Conservation (phyloP, 2,888 invertebrate species). For the Callyntrura guangdongensis region DNA sequence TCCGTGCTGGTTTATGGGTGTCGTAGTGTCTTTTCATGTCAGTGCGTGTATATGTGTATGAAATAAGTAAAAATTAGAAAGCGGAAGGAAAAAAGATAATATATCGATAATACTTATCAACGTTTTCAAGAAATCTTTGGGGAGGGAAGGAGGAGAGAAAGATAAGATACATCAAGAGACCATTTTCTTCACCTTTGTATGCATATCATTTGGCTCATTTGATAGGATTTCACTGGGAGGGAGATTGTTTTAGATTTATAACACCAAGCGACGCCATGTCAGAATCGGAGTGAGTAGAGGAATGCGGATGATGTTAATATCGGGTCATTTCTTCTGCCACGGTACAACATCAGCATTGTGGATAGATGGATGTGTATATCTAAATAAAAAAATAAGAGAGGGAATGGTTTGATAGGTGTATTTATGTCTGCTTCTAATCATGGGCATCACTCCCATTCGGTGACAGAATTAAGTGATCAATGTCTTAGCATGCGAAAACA, state of each 20-base stretch:
- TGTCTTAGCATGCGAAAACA: background rate
- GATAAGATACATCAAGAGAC: background rate
- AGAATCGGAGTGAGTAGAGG: background rate
- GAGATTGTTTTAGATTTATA: conserved; percentile 51
- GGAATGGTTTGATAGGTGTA: background rate
- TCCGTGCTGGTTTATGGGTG: background rate
- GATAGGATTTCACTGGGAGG: conserved; percentile 42
- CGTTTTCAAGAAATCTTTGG: background rate
- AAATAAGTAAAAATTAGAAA: conserved; percentile 33
- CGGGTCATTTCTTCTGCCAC: conserved; percentile 22
- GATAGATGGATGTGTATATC: background rate
- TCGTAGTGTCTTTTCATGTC: background rate
- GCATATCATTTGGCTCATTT: conserved; percentile 65
- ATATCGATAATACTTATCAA: conserved; percentile 20
- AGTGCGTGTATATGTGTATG: background rate
- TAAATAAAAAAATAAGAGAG: background rate
- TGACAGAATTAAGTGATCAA: conserved; percentile 14
- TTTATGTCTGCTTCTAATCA: background rate
- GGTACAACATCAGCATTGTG: background rate
- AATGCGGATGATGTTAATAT: background rate
- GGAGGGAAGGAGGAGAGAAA: background rate
- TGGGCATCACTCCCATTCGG: background rate
- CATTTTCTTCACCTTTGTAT: conserved; percentile 64
- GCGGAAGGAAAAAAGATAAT: conserved; percentile 32
- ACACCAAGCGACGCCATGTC: background rate